phyloP scores from a whole-genome alignment of 2,113 vertebrate species.

The Sinocyclocheilus anophthalmus region DNA sequence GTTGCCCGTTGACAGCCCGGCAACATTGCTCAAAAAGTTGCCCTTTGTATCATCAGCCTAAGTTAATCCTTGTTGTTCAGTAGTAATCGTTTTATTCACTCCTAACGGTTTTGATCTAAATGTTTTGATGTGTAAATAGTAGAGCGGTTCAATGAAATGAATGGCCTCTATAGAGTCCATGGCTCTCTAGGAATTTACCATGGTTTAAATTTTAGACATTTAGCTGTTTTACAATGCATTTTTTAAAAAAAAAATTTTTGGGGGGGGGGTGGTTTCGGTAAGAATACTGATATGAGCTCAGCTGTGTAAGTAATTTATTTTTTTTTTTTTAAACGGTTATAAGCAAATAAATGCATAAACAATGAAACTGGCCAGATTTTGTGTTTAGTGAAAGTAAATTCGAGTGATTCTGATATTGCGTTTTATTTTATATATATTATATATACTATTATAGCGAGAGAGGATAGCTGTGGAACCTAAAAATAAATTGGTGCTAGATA shows the following conservation, averaged over 20 bases:
- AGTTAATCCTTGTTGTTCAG: slow-evolving; percentile 53
- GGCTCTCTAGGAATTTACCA: slow-evolving; percentile 63
- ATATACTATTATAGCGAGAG: too few species aligned
- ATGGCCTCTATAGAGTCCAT: slow-evolving; percentile 67
- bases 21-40: too few species aligned
- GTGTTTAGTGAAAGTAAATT: neutral
- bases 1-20: too few species aligned
- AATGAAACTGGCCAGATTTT: neutral
- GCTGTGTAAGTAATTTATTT: slow-evolving; percentile 50
- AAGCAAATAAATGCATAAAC: slow-evolving; percentile 63
- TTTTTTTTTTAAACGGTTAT: slow-evolving; percentile 59
- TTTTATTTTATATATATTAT: too few species aligned
- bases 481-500: neutral
- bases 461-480: too few species aligned
- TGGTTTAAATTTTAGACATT: slow-evolving; percentile 55
- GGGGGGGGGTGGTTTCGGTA: neutral
- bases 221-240: neutral
- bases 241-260: too few species aligned
- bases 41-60: neutral
- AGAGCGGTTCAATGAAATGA: slow-evolving; percentile 73
- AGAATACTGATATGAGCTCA: slow-evolving; percentile 42
- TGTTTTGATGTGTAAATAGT: slow-evolving; percentile 82
- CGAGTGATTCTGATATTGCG: neutral
- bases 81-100: slow-evolving; percentile 61
- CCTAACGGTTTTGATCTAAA: slow-evolving; percentile 61